Percentiles rank a stretch among this genome's conserved stretches.
Evolutionary conservation across 2,113 vertebrate genomes (phyloP).

Genomic region (Excalfactoria chinensis): DNA sequence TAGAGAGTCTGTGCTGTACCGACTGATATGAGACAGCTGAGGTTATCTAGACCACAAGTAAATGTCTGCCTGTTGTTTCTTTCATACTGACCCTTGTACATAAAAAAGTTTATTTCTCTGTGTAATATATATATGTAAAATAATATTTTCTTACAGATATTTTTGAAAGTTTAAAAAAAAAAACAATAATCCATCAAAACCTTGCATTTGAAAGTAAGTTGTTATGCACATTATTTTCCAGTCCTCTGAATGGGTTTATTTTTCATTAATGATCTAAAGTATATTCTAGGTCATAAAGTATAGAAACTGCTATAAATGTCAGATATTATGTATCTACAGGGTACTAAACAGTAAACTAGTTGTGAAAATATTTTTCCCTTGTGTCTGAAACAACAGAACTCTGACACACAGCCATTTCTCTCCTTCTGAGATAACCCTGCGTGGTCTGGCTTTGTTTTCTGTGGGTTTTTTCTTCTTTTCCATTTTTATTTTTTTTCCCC

Average conservation of each 20-base stretch:
- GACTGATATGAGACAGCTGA: background rate
- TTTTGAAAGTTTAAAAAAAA: conserved; percentile 66
- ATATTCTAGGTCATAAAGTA: conserved; percentile 69
- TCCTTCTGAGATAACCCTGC: background rate
- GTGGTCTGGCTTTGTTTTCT: background rate
- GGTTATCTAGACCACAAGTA: background rate
- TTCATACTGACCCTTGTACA: conserved; percentile 62
- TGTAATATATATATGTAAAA: conserved; percentile 75
- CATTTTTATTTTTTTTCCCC: too few species aligned
- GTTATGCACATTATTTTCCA: conserved; percentile 64
- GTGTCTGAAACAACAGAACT: conserved; percentile 33
- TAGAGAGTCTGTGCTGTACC: background rate
- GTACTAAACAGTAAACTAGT: conserved; percentile 69
- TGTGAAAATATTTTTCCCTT: conserved; percentile 67
- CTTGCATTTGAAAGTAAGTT: conserved; percentile 67
- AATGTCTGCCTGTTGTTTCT: conserved; percentile 49
- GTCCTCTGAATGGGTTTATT: conserved; percentile 70
- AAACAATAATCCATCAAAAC: conserved; percentile 24
- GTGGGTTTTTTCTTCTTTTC: background rate
- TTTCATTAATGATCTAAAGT: conserved; percentile 74
- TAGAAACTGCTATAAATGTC: conserved; percentile 64
- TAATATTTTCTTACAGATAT: conserved; percentile 80
- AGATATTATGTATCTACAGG: conserved; percentile 70
- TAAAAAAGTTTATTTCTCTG: conserved; percentile 71
- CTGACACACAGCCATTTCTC: background rate